Evolutionary conservation across 2,888 invertebrate species (phyloP), one percentile per base, ranked within the genome.

Genomic region (Pseudococcus longispinus): DNA sequence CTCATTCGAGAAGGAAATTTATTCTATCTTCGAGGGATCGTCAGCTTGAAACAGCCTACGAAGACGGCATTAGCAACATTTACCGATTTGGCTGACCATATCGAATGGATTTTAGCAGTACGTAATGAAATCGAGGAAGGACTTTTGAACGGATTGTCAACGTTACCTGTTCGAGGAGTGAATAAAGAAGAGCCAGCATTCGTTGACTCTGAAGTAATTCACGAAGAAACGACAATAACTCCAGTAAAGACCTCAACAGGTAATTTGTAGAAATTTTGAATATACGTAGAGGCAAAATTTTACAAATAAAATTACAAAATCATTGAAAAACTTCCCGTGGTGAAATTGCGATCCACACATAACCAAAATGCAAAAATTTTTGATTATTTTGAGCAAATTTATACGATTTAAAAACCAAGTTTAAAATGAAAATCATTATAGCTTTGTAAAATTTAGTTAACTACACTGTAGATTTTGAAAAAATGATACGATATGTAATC

Each of bases 31-130:
- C 29, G 51, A 2, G 84, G 84, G n/a, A 51, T 84, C 5, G 60
- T 84, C n/a, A 84, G 84, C 26, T 26, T 84, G 15, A 84, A 84
- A n/a, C 51, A 46, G n/a, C 32, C 32, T n/a, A 26, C 42, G 13
- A 46, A 83, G 15, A 13, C 42, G 0, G 3, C 42, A 1, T 4
- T 84, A 4, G 84, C 84, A 5, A n/a, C 37, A 5, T 84, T 84
- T 23, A 84, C 84, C 15, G 84, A 84, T 55, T 26, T 84, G 13
- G 15, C 13, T 15, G 18, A 60, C 13, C 84, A 84, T 37, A 13
- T 84, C 29, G 26, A 51, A 84, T 84, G 84, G 84, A 15, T 84
- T 29, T 42, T 29, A 8, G 23, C 15, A 20, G 42, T 77, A n/a
- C 60, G 60, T 5, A 60, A 60, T 60, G 60, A 60, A 23, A 23